Evolutionary conservation across 2,797 vertebrate species (phyloP), one percentile per base, ranked within the genome.

Genomic region (Clangula hyemalis): DNA sequence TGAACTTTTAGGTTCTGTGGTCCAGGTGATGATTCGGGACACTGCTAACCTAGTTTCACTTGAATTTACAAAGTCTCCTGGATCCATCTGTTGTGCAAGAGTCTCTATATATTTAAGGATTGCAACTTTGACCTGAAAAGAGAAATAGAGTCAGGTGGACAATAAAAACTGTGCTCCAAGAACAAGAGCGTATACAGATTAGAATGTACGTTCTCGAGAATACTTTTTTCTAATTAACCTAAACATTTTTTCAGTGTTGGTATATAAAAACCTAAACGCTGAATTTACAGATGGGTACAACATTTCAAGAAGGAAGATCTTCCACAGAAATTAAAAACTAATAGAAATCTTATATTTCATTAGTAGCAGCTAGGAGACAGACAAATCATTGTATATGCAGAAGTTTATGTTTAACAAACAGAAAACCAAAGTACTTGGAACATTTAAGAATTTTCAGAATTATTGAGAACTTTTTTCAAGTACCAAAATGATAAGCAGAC

Each of bases 61-160:
- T 87, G 99, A 99, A 98, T 99, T 99, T 91, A 99, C 98, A 96
- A 99, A 99, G 96, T 99, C 99, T 57, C 98, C 98, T 13, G 99
- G 98, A 51, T 99, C 99, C 99, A 99, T 99, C 97, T 99, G 99
- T 80, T 99, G 98, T 0, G 99, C 98, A 82, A 99, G 98, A 4
- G 98, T 99, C 98, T 99, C 99, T 57, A 99, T 99, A 95, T 99
- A 99, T 96, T 99, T 99, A 93, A 99, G 98, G 93, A 99, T 99
- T 92, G 99, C 99, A 96, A 99, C 99, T 97, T 99, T 99, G 92
- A 99, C 99, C 99, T 99, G 98, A 15, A 94, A 93, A 95, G 74
- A 95, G 47, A 96, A 94, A 90, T 0, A 94, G 9, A 94, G 87
- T 88, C 49, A 96, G 78, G 76, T 4, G 56, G 60, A 85, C 34